Evolutionary conservation across 2,797 vertebrate genomes (phyloP), one percentile per base, ranked within the genome.

Genomic region (Crocidura indochinensis): DNA sequence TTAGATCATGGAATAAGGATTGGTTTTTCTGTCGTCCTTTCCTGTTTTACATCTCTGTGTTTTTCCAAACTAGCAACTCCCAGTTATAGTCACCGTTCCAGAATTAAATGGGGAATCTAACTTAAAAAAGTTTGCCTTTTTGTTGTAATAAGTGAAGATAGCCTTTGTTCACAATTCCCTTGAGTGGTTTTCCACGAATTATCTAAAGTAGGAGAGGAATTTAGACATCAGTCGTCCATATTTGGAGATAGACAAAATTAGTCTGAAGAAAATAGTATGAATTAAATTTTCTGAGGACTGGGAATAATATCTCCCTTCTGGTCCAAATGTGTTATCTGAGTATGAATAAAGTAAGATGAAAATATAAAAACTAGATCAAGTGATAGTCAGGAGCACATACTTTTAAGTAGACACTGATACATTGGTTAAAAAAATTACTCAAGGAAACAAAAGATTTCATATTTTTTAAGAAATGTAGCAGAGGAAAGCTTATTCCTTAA

Each of bases 151-250:
- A 56, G 15, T 90, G 71, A 72, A 78, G 60, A 49, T 22, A 68
- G 69, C 17, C 8, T 9, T 9, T 77, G 26, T 82, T 69, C 27
- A n/a, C n/a, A 80, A 22, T 3, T 15, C 26, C 27, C 26, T 81
- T 87, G 79, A 69, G 47, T 82, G n/a, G 29, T 24, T 85, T 51
- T 85, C 86, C 74, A 79, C 14, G 87, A 56, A 92, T 74, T 91
- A 53, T 75, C 10, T 73, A 72, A 67, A 94, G 38, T 10, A 17
- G 51, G 80, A 19, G 6, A 89, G 9, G 38, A 94, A 89, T 44
- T 26, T 47, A 82, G 64, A 91, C 29, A 24, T 19, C 20, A 62
- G 31, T 72, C 51, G 56, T 84, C 78, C 38, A 46, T 31, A 72
- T 3, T 51, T 14, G 53, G 38, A 9, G 26, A 29, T 51, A 11